Evolutionary conservation across 2,113 vertebrate species (phyloP), one percentile per base, ranked within the genome.

Genomic region (Cichladusa arquata): DNA sequence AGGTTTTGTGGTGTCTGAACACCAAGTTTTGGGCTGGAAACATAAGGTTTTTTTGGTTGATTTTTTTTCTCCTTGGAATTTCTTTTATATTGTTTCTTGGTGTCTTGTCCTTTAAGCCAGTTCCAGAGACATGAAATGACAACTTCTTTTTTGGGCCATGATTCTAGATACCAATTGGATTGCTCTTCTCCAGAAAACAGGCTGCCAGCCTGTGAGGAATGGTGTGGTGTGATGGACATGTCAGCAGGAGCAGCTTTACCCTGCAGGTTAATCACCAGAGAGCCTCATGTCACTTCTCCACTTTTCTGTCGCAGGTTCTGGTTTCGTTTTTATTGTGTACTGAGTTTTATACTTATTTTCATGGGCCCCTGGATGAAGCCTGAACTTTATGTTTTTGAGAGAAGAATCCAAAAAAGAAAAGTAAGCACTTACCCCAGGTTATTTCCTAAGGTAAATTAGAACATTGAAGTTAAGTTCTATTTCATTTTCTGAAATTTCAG

Each of bases 61-160:
- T 20, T 26, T 31, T 28, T 29, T 28, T 19, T 24, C 19, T 44
- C 40, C 51, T 86, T 82, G 61, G 54, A 58, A 22, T 92, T 96
- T 94, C 74, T 95, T 97, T 83, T 86, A 28, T 79, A 69, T 82
- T 91, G n/a, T 95, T 97, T 95, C 86, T 95, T 94, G 85, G 44
- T 12, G 11, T 93, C 92, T 95, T 93, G 81, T 93, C 81, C 60
- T 25, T 86, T 80, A 92, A 92, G 73, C 86, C 91, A 91, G 71
- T 96, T 97, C 95, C 81, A 92, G 85, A 94, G 88, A 71, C 74
- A 18, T 29, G 53, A 91, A 94, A 96, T 82, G 90, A 92, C 81
- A 96, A 83, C 67, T 95, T 19, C 20, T 83, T 92, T 92, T 93
- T 95, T 9, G 7, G 73, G 96, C 81, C 67, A 17, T 0, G 13